These are phyloP conservation scores for Mormyrus iriodes DNA, from an alignment of 2,113 vertebrate species.

Conservation along the genomic window DNA sequence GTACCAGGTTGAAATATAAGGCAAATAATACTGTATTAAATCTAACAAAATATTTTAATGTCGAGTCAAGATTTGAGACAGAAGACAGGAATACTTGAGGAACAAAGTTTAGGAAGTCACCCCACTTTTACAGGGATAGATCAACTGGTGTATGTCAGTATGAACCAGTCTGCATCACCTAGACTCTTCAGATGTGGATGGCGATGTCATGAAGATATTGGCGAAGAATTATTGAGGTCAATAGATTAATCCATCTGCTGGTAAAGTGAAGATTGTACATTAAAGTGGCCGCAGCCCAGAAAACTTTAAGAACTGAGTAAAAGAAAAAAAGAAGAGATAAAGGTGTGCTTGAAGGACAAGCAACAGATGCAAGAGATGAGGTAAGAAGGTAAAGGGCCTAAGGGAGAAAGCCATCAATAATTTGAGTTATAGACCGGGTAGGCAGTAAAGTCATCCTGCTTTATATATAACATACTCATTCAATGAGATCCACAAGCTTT, in stretches of 20 bases:
- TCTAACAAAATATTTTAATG: too few relatives aligned
- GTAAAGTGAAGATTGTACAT: neutral
- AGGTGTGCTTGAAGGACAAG: neutral
- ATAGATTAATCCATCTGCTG: neutral
- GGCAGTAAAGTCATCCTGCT: neutral
- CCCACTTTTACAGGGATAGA: neutral
- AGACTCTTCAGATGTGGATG: neutral
- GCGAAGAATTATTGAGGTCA: neutral
- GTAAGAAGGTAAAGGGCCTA: neutral
- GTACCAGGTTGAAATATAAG: neutral
- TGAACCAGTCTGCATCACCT: neutral
- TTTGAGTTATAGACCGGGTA: neutral
- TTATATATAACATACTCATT: neutral
- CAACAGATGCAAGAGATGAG: neutral
- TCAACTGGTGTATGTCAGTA: neutral
- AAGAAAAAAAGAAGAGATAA: neutral
- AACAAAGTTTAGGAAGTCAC: neutral
- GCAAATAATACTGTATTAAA: neutral
- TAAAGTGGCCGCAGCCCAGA: neutral
- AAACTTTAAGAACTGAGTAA: neutral
- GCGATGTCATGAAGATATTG: neutral
- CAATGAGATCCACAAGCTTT: neutral
- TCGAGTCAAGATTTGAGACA: neutral
- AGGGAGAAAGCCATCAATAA: neutral
- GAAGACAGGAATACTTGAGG: neutral